Percentiles rank a stretch among this genome's conserved stretches.
phyloP scores from a whole-genome alignment of 2,113 vertebrate genomes.

The Hydrolagus affinis region DNA sequence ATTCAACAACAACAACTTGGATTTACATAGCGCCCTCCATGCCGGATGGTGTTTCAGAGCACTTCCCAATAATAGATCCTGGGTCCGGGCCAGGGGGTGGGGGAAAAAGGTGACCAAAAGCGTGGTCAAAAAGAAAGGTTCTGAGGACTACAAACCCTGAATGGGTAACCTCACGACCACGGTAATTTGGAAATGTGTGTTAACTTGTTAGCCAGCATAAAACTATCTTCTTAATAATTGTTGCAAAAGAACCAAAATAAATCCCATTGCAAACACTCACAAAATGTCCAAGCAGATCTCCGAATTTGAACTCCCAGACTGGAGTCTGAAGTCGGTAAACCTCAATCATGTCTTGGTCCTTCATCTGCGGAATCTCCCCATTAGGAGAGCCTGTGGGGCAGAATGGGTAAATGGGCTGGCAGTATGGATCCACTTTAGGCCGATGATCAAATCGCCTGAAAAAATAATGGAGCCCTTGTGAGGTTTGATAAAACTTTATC shows the following conservation, averaged over 20 bases:
- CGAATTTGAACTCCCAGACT: slow-evolving; percentile 96
- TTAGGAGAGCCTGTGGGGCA: slow-evolving; percentile 74
- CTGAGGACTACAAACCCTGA: not conserved
- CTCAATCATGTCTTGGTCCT: slow-evolving; percentile 68
- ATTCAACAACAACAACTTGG: too few species aligned
- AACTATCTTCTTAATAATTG: not conserved
- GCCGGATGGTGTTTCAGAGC: too few species aligned
- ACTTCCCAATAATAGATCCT: too few species aligned
- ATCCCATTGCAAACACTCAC: slow-evolving; percentile 54
- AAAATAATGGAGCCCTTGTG: not conserved
- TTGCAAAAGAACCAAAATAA: not conserved
- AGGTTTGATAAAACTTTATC: not conserved
- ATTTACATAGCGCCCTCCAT: too few species aligned
- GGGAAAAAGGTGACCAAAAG: too few species aligned
- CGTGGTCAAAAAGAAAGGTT: too few species aligned
- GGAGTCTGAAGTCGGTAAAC: slow-evolving; percentile 86
- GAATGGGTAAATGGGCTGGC: slow-evolving; percentile 85
- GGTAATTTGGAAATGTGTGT: not conserved
- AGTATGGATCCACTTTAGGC: slow-evolving; percentile 74
- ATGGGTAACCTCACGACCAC: too few species aligned
- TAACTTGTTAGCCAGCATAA: not conserved
- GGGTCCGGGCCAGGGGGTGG: too few species aligned
- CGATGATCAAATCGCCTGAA: slow-evolving; percentile 78
- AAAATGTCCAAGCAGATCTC: slow-evolving; percentile 74
- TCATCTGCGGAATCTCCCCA: slow-evolving; percentile 66